A percentile compares a stretch with the other conserved stretches of the same genome.
These are phyloP conservation scores for Syncerus caffer DNA, from an alignment of 2,797 vertebrate genomes.

Conservation along the genomic window DNA sequence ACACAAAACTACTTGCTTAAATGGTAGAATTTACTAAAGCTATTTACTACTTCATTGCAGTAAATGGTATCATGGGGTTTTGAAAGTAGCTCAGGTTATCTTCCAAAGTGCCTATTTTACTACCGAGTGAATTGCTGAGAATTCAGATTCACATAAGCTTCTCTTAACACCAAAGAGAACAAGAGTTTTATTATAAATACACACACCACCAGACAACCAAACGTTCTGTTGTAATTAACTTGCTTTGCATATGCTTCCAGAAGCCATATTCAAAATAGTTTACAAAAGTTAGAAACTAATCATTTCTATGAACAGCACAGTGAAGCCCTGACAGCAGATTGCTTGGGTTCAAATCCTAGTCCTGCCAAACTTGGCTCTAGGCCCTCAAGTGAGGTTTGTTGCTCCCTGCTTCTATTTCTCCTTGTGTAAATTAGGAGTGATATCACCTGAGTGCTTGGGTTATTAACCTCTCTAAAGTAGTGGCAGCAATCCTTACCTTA, in stretches of 20 bases:
- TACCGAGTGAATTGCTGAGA: background rate
- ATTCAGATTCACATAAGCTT: background rate
- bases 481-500: background rate
- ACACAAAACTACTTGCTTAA: slow-evolving; percentile 39
- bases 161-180: background rate
- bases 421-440: background rate
- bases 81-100: background rate
- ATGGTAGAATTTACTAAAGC: slow-evolving; percentile 9
- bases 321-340: background rate
- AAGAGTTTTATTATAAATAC: slow-evolving; percentile 13
- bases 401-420: background rate
- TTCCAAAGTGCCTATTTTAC: slow-evolving; percentile 1
- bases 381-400: background rate
- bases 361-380: background rate
- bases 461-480: background rate
- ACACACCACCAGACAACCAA: background rate
- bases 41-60: background rate
- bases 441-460: no score
- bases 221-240: background rate
- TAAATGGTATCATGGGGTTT: background rate
- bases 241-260: background rate
- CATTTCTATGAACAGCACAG: background rate
- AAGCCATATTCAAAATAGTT: background rate
- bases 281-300: background rate
- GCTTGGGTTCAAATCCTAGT: background rate